These are phyloP conservation scores for Pharmacophagus antenor DNA, from an alignment of 2,888 invertebrate species.

Conservation along the genomic window DNA sequence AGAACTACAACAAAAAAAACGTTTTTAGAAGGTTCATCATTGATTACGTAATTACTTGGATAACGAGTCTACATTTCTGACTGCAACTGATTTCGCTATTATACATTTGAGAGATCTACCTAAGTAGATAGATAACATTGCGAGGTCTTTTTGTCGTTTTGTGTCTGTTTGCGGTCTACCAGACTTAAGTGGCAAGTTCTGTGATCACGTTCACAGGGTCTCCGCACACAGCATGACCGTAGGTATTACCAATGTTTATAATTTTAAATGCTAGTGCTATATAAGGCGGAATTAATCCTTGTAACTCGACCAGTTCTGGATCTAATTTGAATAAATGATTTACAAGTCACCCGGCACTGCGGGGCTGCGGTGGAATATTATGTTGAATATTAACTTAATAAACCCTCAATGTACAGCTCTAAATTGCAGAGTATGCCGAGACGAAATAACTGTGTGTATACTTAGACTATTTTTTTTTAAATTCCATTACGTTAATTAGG, in stretches of 20 bases:
- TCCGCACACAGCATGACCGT: too few relatives aligned
- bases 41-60: too few relatives aligned
- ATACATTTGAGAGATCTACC: too few relatives aligned
- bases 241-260: not conserved
- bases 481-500: constrained; percentile 2
- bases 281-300: constrained; percentile 4
- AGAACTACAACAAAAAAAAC: too few relatives aligned
- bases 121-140: too few relatives aligned
- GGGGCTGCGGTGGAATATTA: constrained; percentile 9
- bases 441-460: not conserved
- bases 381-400: not conserved
- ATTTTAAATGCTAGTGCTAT: not conserved
- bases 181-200: too few relatives aligned
- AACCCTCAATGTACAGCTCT: not conserved
- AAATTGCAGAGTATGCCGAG: not conserved
- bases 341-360: constrained; percentile 14
- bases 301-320: constrained; percentile 5
- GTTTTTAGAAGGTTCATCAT: too few relatives aligned
- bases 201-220: too few relatives aligned
- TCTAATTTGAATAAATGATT: constrained; percentile 28
- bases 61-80: too few relatives aligned
- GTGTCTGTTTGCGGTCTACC: too few relatives aligned
- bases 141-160: too few relatives aligned
- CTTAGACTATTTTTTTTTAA: not conserved
- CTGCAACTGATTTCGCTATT: too few relatives aligned